Evolutionary conservation across 2,888 invertebrate genomes (phyloP), one percentile per base, ranked within the genome.

Genomic region (Phragmatobia fuliginosa): DNA sequence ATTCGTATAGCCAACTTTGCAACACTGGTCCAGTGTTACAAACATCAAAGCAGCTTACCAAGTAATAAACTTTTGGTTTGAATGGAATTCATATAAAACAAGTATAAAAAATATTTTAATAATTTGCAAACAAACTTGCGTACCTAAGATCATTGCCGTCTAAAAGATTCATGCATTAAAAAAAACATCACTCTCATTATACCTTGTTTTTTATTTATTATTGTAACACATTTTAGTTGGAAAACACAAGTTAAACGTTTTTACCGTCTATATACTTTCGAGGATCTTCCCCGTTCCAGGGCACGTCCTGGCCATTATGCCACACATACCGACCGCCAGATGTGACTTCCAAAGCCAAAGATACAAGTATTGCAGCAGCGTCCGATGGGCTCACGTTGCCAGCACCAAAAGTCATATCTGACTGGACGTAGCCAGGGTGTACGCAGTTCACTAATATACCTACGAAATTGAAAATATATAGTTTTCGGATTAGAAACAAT

Each of bases 391-490:
- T 78, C 16, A 92, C 81, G 28, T 84, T 79, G 0, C 94, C 94
- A 0, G 81, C 82, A 7, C 94, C 94, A 0, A 79, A 84, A 0
- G 94, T 94, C 95, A 95, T 94, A 68, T 94, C 94, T 0, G 94
- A 88, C 49, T 87, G 91, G 16, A 95, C 93, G 79, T 94, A 94
- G 33, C 95, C 95, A 0, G 95, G 95, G 66, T 94, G 95, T 11
- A 94, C 89, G 83, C 93, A 91, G 85, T 90, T 93, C 0, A 93
- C 93, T 11, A 63, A 68, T 64, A 94, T 89, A 71, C 87, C 94
- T 95, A 83, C 2, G 33, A 25, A n/a, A 10, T 28, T 38, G 36
- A 52, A 36, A 38, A 4, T 41, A 18, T 1, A 16, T 41, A 2
- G 45, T 49, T 21, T 7, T 18, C 10, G 18, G 10, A 3, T n/a